Evolutionary conservation across 1,140 invertebrate species (phyloP).

Genomic region (Vollenhovia emeryi): DNA sequence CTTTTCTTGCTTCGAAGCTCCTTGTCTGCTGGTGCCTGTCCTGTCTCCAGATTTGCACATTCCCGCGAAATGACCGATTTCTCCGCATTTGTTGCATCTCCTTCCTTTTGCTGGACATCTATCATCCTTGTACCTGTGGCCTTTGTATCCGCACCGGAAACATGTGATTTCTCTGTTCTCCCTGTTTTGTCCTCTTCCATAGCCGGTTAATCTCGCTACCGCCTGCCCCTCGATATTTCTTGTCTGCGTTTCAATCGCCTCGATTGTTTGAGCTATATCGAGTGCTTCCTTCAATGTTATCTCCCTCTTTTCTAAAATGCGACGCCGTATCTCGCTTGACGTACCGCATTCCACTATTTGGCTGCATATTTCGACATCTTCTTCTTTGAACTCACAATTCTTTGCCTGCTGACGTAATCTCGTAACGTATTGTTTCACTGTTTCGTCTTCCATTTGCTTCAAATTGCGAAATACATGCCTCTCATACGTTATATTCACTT

Average conservation of each 20-base stretch:
- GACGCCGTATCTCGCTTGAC: too few relatives aligned
- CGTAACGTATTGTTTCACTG: not conserved
- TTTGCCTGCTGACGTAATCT: not conserved
- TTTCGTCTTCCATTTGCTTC: slow-evolving; percentile 43
- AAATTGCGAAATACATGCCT: slow-evolving; percentile 74
- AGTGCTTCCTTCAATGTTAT: too few relatives aligned
- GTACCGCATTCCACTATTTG: too few relatives aligned
- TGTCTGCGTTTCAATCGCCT: too few relatives aligned
- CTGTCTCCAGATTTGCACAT: slow-evolving; percentile 35
- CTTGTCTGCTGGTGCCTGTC: too few relatives aligned
- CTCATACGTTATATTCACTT: slow-evolving; percentile 70
- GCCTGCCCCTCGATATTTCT: too few relatives aligned
- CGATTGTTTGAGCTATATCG: too few relatives aligned
- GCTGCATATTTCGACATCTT: too few relatives aligned
- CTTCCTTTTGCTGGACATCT: slow-evolving; percentile 46
- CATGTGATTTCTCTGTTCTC: not conserved
- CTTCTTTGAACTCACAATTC: not conserved
- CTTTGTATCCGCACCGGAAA: slow-evolving; percentile 46
- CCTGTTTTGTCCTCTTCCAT: too few relatives aligned
- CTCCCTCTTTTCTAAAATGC: too few relatives aligned
- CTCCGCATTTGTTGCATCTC: slow-evolving; percentile 48
- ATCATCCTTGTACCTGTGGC: slow-evolving; percentile 18
- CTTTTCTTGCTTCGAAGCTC: not conserved
- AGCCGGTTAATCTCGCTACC: too few relatives aligned
- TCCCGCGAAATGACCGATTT: slow-evolving; percentile 43